These are phyloP conservation scores for Petaurus breviceps DNA, from an alignment of 2,113 vertebrate species.

Conservation along the genomic window DNA sequence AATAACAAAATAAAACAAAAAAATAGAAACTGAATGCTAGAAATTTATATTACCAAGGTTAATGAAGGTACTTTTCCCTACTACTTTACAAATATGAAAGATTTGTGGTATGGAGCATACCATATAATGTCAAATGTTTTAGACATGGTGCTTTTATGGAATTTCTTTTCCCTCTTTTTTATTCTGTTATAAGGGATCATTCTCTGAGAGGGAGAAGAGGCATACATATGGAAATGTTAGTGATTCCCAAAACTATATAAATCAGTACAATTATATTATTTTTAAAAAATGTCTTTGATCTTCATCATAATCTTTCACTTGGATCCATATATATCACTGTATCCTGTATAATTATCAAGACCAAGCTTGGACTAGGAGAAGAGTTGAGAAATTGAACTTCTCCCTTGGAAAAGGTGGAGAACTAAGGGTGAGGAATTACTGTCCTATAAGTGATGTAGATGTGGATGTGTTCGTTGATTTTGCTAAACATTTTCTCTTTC, in stretches of 20 bases:
- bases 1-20: not conserved
- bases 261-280: not conserved
- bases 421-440: no score
- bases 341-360: no score
- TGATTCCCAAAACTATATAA: not conserved
- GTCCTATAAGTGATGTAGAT: no score
- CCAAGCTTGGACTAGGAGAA: no score
- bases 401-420: no score
- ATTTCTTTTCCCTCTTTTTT: not conserved
- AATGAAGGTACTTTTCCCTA: not conserved
- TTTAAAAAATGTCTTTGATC: not conserved
- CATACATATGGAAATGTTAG: not conserved
- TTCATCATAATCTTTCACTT: no score
- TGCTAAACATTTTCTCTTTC: no score
- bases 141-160: not conserved
- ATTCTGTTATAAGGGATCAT: not conserved
- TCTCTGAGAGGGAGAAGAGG: not conserved
- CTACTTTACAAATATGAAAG: not conserved
- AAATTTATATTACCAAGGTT: not conserved
- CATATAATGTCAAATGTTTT: not conserved
- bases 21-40: not conserved
- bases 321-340: no score
- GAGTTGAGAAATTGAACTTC: no score
- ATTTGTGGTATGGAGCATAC: not conserved
- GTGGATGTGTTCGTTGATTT: no score